Percentiles rank a stretch among this genome's conserved stretches.
Evolutionary conservation across 2,797 vertebrate species (phyloP).

Genomic region (Betta splendens): DNA sequence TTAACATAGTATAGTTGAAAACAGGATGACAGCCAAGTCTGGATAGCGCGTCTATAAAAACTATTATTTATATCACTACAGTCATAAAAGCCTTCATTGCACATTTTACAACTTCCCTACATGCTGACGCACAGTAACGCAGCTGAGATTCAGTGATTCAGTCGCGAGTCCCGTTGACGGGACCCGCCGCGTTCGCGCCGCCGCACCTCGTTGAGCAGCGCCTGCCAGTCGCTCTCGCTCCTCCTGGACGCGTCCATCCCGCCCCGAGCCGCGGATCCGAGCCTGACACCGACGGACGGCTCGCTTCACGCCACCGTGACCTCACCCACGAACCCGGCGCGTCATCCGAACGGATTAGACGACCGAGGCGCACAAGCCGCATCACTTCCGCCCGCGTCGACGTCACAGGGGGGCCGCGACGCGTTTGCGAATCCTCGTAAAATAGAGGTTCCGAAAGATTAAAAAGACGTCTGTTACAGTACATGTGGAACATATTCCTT

Average conservation of each 20-base stretch:
- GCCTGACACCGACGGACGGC: too few relatives aligned
- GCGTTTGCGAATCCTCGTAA: slow-evolving; percentile 41
- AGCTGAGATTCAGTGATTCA: too few relatives aligned
- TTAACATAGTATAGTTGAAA: too few relatives aligned
- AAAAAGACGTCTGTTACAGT: too few relatives aligned
- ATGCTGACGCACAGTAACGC: too few relatives aligned
- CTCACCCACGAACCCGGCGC: slow-evolving; percentile 15
- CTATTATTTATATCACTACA: too few relatives aligned
- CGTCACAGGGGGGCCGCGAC: slow-evolving; percentile 51
- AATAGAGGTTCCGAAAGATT: neutral
- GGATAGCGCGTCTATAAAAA: too few relatives aligned
- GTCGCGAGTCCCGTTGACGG: too few relatives aligned
- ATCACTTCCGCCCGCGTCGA: slow-evolving; percentile 57
- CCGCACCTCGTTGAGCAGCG: slow-evolving; percentile 92
- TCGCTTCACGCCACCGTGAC: neutral
- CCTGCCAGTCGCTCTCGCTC: slow-evolving; percentile 93
- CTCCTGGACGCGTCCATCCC: slow-evolving; percentile 82
- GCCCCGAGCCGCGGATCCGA: neutral
- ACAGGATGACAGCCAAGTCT: too few relatives aligned
- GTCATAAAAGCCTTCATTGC: too few relatives aligned
- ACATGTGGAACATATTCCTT: too few relatives aligned
- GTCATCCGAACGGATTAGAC: slow-evolving; percentile 44
- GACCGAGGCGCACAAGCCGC: slow-evolving; percentile 5
- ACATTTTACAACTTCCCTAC: too few relatives aligned
- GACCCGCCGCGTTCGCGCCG: slow-evolving; percentile 3